Evolutionary conservation across 2,888 invertebrate genomes (phyloP), one percentile per base, ranked within the genome.

Genomic region (Vannuccia rotundouncinata): DNA sequence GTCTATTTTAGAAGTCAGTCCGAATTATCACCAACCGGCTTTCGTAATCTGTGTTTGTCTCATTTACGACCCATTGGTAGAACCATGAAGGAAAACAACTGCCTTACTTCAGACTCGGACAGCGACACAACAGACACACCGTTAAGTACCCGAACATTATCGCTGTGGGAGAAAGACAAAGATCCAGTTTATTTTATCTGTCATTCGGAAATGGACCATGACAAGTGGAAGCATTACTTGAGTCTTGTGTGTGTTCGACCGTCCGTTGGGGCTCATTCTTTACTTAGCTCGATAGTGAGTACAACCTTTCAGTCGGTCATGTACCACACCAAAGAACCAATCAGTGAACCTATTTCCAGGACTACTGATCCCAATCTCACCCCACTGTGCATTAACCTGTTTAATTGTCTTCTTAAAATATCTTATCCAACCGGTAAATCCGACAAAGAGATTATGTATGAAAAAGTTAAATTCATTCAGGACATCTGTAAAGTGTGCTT

Each of bases 171-270:
- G 10, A 29, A 74, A 25, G 31, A 75, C 5, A 45, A 75, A 1
- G 81, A 82, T 76, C 81, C 81, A 10, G 59, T 81, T 1, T 81
- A 82, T 76, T 27, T 81, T 1, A 29, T 74, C 0, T 59, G 45
- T 27, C 77, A 22, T n/a, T 59, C 73, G 13, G 76, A 81, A n/a
- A 0, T 27, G 28, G 81, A 81, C n/a, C 74, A 76, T 22, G 76
- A 76, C 1, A 81, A 31, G 45, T 81, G 81, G 81, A 30, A 10
- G 29, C 80, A 81, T 31, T 80, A 80, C 25, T 22, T 66, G 5
- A 66, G 66, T 66, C 10, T 66, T 66, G 75, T 28, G 1, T 75
- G 75, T 75, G 30, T 29, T 29, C 75, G 29, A 75, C 13, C 29
- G n/a, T 2, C 30, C 10, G 2, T 22, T 5, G 10, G 75, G 1